A percentile compares a stretch with the other conserved stretches of the same genome.
Evolutionary conservation across 2,888 invertebrate genomes (phyloP).

Genomic region (Serripes groenlandicus): DNA sequence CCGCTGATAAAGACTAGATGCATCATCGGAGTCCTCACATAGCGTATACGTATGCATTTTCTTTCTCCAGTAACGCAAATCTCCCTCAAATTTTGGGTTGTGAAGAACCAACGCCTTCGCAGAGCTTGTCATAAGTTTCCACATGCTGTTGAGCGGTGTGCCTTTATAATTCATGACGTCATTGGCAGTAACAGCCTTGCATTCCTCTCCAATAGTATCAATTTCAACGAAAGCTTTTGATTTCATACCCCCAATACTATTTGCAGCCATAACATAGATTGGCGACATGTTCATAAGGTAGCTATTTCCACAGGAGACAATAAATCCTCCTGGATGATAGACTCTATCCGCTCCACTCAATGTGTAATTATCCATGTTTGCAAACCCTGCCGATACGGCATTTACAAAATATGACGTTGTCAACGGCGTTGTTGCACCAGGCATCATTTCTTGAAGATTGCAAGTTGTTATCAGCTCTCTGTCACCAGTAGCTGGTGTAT

Average conservation of each 20-base stretch:
- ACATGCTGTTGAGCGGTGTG: background rate
- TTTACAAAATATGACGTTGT: background rate
- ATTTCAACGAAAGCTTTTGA: constrained; percentile 2
- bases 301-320: background rate
- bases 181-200: background rate
- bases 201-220: background rate
- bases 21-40: background rate
- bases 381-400: background rate
- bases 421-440: constrained; percentile 15
- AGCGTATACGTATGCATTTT: background rate
- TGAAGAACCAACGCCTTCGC: background rate
- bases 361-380: background rate
- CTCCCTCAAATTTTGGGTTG: background rate
- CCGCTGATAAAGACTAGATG: background rate
- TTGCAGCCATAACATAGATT: background rate
- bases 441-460: constrained; percentile 28
- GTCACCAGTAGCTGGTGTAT: constrained; percentile 10
- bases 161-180: constrained; percentile 4
- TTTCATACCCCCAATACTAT: constrained; percentile 2
- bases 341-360: background rate
- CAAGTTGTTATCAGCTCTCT: constrained; percentile 10
- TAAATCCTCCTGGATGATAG: background rate
- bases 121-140: background rate
- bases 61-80: background rate
- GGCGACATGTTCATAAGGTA: background rate